Evolutionary conservation across 2,888 invertebrate genomes (phyloP), one percentile per base, ranked within the genome.

Genomic region (Lithosia quadra): DNA sequence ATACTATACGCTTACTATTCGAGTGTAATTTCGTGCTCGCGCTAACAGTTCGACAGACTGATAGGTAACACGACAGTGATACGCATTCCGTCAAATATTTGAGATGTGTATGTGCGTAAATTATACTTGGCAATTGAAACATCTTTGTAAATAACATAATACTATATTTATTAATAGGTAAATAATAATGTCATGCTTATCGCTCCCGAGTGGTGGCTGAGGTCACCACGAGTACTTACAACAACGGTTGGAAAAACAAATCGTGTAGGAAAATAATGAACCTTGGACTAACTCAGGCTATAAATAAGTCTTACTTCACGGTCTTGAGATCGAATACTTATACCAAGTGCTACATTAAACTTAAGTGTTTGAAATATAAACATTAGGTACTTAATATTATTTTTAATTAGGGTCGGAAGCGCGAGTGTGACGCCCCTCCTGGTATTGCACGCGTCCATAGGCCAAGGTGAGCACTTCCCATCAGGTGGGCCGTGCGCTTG

Each of bases 211-310:
- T 58, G 5, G n/a, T 11, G 15, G 28, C 34, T n/a, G 34, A 62
- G 67, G 67, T 57, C 62, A 67, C 28, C 33, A n/a, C 15, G 28
- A n/a, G 67, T 67, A 67, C 56, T 21, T 58, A n/a, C 7, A 21
- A 8, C 8, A 49, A 28, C 56, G 24, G 43, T 67, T 67, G 43
- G 60, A 66, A 77, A 73, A 75, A 69, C 72, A 55, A 76, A 62
- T 21, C 62, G n/a, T 61, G 60, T 76, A 68, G 55, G 63, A 70
- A 65, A 63, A 61, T 74, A 57, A 43, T 53, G 68, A 71, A 70
- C 74, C 60, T 72, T 69, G 68, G 61, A 69, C 67, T 72, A 68
- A 68, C 63, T 73, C 74, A 34, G 34, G 69, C 63, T 76, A 77
- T 67, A 77, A 74, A 78, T 79, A 78, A 63, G 58, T 24, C 21